Conservation (phyloP, 2,797 vertebrate species). For the Bovichtus variegatus region DNA sequence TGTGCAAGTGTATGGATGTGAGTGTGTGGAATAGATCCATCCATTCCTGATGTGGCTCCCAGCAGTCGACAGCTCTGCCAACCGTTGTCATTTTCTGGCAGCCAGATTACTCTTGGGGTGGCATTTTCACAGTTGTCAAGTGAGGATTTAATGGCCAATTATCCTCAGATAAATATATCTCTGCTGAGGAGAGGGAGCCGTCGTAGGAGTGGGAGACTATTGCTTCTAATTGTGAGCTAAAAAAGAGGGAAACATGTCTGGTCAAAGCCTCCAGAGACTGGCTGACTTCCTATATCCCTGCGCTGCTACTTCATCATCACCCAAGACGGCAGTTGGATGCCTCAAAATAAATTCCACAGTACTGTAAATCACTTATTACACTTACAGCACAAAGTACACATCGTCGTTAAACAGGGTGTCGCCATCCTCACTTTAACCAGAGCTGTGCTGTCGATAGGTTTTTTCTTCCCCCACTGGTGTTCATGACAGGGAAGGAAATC, state of each 20-base stretch:
- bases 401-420: slow-evolving; percentile 81
- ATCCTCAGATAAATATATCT: slow-evolving; percentile 89
- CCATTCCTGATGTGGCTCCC: slow-evolving; percentile 82
- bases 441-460: slow-evolving; percentile 52
- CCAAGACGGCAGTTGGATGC: slow-evolving; percentile 71
- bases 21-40: slow-evolving; percentile 80
- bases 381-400: slow-evolving; percentile 74
- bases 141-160: slow-evolving; percentile 89
- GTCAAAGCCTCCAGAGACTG: slow-evolving; percentile 82
- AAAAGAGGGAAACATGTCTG: slow-evolving; percentile 83
- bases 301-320: slow-evolving; percentile 79
- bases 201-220: slow-evolving; percentile 79
- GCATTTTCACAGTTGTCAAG: slow-evolving; percentile 89
- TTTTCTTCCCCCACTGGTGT: slow-evolving; percentile 25
- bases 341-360: slow-evolving; percentile 77
- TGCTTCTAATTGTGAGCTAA: slow-evolving; percentile 84
- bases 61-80: slow-evolving; percentile 84
- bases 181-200: slow-evolving; percentile 82
- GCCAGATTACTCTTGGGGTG: slow-evolving; percentile 86
- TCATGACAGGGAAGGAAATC: slow-evolving; percentile 65
- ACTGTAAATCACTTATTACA: slow-evolving; percentile 76
- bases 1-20: slow-evolving; percentile 60
- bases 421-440: slow-evolving; percentile 74
- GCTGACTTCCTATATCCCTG: slow-evolving; percentile 69
- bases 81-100: slow-evolving; percentile 86